Percentiles rank a stretch among this genome's conserved stretches.
Conservation (phyloP, 2,113 vertebrate genomes). For the Bostrychus sinensis region DNA sequence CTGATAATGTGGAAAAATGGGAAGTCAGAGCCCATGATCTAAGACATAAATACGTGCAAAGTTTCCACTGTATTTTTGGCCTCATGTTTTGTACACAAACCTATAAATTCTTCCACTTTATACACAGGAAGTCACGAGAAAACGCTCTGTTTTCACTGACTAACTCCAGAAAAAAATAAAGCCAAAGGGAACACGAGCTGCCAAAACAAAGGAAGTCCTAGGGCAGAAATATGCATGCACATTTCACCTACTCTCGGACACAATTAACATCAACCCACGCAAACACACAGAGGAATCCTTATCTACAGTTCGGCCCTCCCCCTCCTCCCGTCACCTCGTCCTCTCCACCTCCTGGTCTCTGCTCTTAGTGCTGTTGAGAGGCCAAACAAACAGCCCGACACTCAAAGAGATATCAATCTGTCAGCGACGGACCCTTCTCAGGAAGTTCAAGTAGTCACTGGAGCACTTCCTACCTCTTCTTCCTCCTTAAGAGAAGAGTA, state of each 20-base stretch:
- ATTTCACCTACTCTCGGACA: slow-evolving; percentile 36
- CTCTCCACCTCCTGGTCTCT: no score
- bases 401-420: slow-evolving; percentile 85
- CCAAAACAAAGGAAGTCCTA: slow-evolving; percentile 40
- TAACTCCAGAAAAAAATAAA: background rate
- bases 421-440: slow-evolving; percentile 77
- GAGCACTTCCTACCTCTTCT: slow-evolving; percentile 76
- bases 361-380: slow-evolving; percentile 22
- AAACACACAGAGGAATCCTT: slow-evolving; percentile 44
- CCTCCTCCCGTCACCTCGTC: no score
- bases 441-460: slow-evolving; percentile 85
- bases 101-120: slow-evolving; percentile 2
- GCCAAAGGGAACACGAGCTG: slow-evolving; percentile 9
- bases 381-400: slow-evolving; percentile 80
- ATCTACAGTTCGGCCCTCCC: slow-evolving; percentile 45
- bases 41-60: background rate
- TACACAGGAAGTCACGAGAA: background rate
- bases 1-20: background rate
- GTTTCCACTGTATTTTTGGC: no score
- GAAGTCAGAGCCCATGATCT: background rate
- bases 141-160: slow-evolving; percentile 3
- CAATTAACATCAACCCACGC: slow-evolving; percentile 28
- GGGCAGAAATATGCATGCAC: slow-evolving; percentile 25
- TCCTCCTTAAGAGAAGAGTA: slow-evolving; percentile 81
- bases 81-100: slow-evolving; percentile 4